Evolutionary conservation across 2,888 invertebrate genomes (phyloP), one percentile per base, ranked within the genome.

Genomic region (Nemotelus nigrinus): DNA sequence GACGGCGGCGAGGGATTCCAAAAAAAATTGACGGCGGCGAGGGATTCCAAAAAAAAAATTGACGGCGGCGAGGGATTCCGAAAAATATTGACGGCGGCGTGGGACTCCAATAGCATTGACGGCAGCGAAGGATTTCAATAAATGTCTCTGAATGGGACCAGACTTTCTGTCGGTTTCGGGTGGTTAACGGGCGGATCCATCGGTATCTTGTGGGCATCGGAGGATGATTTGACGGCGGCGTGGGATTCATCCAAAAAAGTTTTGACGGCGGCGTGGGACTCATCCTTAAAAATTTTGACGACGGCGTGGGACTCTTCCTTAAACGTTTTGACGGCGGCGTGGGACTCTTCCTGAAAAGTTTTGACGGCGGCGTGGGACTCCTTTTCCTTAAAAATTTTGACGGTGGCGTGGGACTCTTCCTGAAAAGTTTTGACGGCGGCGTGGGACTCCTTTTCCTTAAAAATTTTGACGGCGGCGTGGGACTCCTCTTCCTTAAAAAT

Each of bases 161-260:
- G 71, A 45, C 45, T 57, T 44, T 44, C 25, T 5, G 4, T 39
- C 43, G 3, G 64, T 45, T 8, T 7, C 53, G 70, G 45, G 43
- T 25, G 25, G 25, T 25, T 25, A 25, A 25, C 25, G 25, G 50
- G 47, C 48, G 68, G 2, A 43, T 6, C 44, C 3, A 44, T 43
- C 44, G 41, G 5, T 57, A 58, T n/a, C 7, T 8, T 44, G 44
- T 47, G 3, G 64, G 50, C 75, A 43, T 63, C 64, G 53, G 64
- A 53, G 75, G 39, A 64, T 50, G 75, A 75, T 41, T 50, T 63
- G 75, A 75, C 75, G 63, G 75, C 75, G 64, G 75, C 75, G 75
- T 63, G 75, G 75, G 75, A 75, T 57, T 25, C 39, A n/a, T 75
- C 2, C 3, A 25, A 39, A 44, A 60, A 25, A 64, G 41, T 43